Evolutionary conservation across 2,113 vertebrate genomes (phyloP).

Genomic region (Trogon surrucura): DNA sequence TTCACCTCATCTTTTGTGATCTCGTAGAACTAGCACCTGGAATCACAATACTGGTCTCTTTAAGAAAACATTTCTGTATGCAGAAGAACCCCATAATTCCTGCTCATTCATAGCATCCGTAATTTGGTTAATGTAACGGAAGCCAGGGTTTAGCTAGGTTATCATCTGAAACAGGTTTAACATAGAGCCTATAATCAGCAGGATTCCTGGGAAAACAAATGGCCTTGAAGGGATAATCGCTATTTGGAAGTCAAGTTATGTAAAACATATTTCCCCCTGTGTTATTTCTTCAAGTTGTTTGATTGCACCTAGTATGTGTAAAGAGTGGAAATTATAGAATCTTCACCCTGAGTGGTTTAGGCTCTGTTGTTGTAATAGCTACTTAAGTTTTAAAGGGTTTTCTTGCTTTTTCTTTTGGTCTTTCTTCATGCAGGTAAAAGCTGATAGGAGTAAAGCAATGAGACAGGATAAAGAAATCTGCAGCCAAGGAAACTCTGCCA

Average conservation of each 20-base stretch:
- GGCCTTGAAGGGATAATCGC: slow-evolving; percentile 65
- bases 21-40: neutral
- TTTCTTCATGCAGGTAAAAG: slow-evolving; percentile 59
- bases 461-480: slow-evolving; percentile 36
- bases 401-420: slow-evolving; percentile 62
- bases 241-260: slow-evolving; percentile 71
- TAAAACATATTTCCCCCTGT: slow-evolving; percentile 68
- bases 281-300: slow-evolving; percentile 61
- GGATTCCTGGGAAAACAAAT: slow-evolving; percentile 67
- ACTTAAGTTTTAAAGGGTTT: slow-evolving; percentile 66
- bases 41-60: neutral
- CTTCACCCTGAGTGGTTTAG: slow-evolving; percentile 54
- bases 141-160: slow-evolving; percentile 65
- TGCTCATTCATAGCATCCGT: neutral
- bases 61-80: neutral
- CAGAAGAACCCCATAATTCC: neutral
- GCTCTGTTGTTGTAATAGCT: slow-evolving; percentile 57
- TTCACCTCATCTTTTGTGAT: neutral
- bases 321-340: slow-evolving; percentile 59
- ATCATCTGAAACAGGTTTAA: slow-evolving; percentile 75
- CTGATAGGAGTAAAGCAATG: slow-evolving; percentile 55
- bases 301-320: slow-evolving; percentile 53
- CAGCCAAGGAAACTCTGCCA: slow-evolving; percentile 43
- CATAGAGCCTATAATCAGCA: slow-evolving; percentile 67
- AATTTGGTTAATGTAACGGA: slow-evolving; percentile 36